Base-by-base conservation (phyloP, 2,113 vertebrate genomes). In the Neodon shergylaensis region DNA sequence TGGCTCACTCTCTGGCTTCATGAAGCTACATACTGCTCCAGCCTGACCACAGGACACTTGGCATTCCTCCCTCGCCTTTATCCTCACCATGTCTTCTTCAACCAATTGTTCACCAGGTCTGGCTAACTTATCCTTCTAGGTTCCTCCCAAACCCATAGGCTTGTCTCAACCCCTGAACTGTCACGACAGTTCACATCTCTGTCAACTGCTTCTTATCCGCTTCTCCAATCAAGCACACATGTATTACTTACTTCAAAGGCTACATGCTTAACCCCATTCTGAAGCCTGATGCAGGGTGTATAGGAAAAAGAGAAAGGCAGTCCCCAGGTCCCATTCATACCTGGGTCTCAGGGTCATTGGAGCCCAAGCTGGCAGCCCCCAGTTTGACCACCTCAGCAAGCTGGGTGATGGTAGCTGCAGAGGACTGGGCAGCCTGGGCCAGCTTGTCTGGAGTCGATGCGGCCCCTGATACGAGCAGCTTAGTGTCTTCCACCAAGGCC, bases 311-410 rank as follows among this genome's bases (percentile, higher is more conserved):
- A 58, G 26, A 42, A 39, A 2, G 7, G 3, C 17, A 2, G 0
- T 22, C 12, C 54, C 36, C 52, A 3, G 36, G 44, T 21, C 28
- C 52, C 17, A 1, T 17, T 94, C 95, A 44, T 73, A 99, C 99
- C 99, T 99, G 99, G 77, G 99, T 99, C 98, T 99, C 99, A 0
- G 99, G 99, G 97, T 99, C 99, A 54, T 99, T 98, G 0, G 99
- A 99, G 78, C 99, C 99, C 97, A 99, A 98, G 97, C 99, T 99
- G 89, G 99, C 99, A 0, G 99, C 99, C 91, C 99, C 99, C 92
- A 99, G 95, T 96, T 99, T 99, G 93, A 99, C 99, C 92, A 99
- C 99, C 95, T 99, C 99, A 0, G 99, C 99, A 47, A 99, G 99
- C 0, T 99, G 99, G 24, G 99, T 99, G 98, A 99, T 99, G 97